These are phyloP conservation scores for Mesodorylaimus sp. DNA, from an alignment of 2,888 invertebrate species.

Conservation along the genomic window DNA sequence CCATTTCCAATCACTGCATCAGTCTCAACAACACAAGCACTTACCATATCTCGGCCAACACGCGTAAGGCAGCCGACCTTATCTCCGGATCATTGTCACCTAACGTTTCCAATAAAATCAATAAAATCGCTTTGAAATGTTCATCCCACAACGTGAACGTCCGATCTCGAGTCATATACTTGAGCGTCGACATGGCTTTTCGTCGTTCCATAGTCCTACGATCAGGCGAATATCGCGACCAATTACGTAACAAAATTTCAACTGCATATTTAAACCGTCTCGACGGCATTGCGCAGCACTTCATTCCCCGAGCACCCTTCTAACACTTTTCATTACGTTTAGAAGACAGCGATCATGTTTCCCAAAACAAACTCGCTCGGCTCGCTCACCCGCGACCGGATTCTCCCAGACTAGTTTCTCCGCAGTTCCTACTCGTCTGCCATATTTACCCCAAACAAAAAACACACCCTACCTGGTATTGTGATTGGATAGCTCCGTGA, in stretches of 20 bases:
- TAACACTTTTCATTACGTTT: no score
- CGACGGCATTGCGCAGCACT: no score
- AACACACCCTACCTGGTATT: constrained; percentile 30
- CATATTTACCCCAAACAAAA: neutral
- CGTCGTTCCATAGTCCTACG: constrained; percentile 31
- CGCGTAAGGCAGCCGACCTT: constrained; percentile 49
- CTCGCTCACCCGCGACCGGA: no score
- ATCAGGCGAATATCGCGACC: constrained; percentile 1
- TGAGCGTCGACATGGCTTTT: constrained; percentile 33
- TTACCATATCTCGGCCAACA: constrained; percentile 64
- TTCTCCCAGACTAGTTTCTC: no score
- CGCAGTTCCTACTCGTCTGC: no score
- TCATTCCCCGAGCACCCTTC: no score
- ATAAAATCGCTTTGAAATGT: constrained; percentile 42
- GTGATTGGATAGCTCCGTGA: constrained; percentile 32
- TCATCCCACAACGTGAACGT: constrained; percentile 37
- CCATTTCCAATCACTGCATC: neutral
- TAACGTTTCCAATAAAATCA: constrained; percentile 57
- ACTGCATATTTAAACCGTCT: no score
- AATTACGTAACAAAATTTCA: neutral
- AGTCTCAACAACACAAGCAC: constrained; percentile 29
- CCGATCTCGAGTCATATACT: constrained; percentile 36
- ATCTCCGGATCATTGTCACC: constrained; percentile 33
- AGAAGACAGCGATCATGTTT: no score
- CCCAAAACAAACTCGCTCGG: no score